Percentiles rank a stretch among this genome's conserved stretches.
Evolutionary conservation across 2,888 invertebrate species (phyloP).

Genomic region (Pristionchus mayeri): DNA sequence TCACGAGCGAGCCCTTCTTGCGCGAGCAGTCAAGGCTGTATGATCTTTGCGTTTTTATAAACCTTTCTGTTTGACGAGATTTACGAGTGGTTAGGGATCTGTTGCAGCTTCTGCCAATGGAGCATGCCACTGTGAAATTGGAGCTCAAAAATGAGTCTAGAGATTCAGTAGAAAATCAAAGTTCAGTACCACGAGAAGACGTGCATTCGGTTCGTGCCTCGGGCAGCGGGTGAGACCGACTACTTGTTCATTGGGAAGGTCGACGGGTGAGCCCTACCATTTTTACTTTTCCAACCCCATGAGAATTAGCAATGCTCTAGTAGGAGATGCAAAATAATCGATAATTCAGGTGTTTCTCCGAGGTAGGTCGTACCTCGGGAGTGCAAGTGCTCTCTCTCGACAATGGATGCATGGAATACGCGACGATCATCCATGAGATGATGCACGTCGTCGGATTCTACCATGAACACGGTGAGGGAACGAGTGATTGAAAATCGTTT

Average conservation of each 20-base stretch:
- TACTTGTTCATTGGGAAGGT: constrained; percentile 76
- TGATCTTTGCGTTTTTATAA: background rate
- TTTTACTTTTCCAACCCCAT: background rate
- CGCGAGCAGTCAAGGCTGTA: constrained; percentile 75
- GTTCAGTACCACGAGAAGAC: constrained; percentile 76
- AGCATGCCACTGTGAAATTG: no score
- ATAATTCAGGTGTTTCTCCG: constrained; percentile 74
- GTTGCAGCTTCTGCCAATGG: no score
- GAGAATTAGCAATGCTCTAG: background rate
- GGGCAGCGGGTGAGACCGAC: constrained; percentile 70
- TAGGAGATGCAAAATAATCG: background rate
- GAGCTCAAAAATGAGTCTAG: no score
- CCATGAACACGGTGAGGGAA: constrained; percentile 72
- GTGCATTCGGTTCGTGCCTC: constrained; percentile 75
- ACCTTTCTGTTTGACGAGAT: no score
- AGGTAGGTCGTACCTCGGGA: constrained; percentile 75
- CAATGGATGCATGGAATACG: constrained; percentile 76
- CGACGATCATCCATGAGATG: constrained; percentile 76
- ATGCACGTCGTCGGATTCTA: constrained; percentile 75
- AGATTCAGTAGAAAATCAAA: no score
- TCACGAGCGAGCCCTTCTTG: constrained; percentile 75
- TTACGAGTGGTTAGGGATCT: no score
- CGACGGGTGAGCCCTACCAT: constrained; percentile 65
- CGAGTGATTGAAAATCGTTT: no score
- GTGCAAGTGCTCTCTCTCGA: constrained; percentile 75